phyloP scores from a whole-genome alignment of 2,888 invertebrate genomes.

The Caenorhabditis sulstoni region DNA sequence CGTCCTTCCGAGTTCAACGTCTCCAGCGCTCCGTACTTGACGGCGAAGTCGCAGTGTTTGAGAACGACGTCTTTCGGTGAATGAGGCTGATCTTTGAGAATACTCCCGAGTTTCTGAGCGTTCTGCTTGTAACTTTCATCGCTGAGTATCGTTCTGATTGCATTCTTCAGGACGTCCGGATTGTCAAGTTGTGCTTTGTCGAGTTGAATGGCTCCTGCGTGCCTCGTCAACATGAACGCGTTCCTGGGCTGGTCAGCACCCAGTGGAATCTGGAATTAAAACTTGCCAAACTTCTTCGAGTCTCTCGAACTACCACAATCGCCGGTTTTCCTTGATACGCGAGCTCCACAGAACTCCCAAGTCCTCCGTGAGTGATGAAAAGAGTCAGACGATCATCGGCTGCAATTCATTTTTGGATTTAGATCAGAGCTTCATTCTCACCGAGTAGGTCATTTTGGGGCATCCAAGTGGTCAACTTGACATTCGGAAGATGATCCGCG shows the following conservation, averaged over 20 bases:
- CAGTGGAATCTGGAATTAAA: constrained; percentile 44
- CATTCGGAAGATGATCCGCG: constrained; percentile 49
- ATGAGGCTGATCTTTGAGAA: constrained; percentile 48
- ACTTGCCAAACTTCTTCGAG: not conserved
- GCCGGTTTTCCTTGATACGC: constrained; percentile 59
- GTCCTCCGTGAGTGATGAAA: constrained; percentile 62
- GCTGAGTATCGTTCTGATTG: constrained; percentile 42
- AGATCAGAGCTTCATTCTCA: constrained; percentile 4
- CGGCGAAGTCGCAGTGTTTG: constrained; percentile 56
- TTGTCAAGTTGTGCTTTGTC: constrained; percentile 38
- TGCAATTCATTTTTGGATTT: constrained; percentile 8
- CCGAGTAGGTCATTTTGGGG: constrained; percentile 55
- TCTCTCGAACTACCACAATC: constrained; percentile 31
- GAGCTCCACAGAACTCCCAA: constrained; percentile 59
- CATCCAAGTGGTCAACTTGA: constrained; percentile 54
- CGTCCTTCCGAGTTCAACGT: constrained; percentile 54
- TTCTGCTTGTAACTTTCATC: constrained; percentile 37
- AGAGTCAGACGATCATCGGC: constrained; percentile 56
- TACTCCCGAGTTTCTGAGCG: constrained; percentile 42
- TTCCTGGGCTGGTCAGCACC: constrained; percentile 61
- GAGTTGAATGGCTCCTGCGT: constrained; percentile 45
- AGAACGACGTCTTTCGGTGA: constrained; percentile 55
- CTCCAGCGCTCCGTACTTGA: constrained; percentile 42
- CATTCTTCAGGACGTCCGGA: constrained; percentile 30
- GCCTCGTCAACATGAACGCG: constrained; percentile 58